Base-by-base conservation (phyloP, 2,888 invertebrate species). In the Drosophila bunnanda region DNA sequence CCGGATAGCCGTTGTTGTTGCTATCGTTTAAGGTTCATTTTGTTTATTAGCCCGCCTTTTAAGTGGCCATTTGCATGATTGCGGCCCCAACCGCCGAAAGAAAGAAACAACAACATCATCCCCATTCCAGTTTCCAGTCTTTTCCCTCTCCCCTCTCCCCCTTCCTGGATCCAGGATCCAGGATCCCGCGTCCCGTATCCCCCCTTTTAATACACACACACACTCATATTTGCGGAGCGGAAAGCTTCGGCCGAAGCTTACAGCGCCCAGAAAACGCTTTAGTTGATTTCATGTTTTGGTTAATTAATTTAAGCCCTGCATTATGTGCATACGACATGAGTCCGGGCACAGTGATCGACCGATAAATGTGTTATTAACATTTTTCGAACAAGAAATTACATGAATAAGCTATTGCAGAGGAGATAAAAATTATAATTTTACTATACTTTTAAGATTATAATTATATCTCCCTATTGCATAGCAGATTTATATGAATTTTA, bases 11-110 rank as follows among this genome's bases (percentile, higher is more conserved):
- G 32, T 36, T 67, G 36, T 46, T 22, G 28, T 30, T 67, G 20
- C 65, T 68, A 68, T 46, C 58, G 56, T 67, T 78, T 79, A 75
- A 58, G 88, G 67, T 76, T 68, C 62, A 55, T 67, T 82, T 82
- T 85, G 77, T 82, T 77, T 82, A 78, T 80, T 88, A 71, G 82
- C 85, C 70, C 70, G 76, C 60, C 76, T 77, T 74, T 75, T 78
- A 85, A 87, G 82, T 82, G 77, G 67, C 72, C 64, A 75, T 78
- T 89, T 80, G 82, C 85, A 79, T 88, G 82, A 76, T 85, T 78
- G 75, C 70, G 77, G 74, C 71, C 59, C 36, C 28, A 4, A 43
- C 71, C 52, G n/a, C 32, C 28, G 4, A 43, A 43, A 6, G 13
- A 25, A 43, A 6, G 13, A 44, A 25, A 43, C 10, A 20, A 15